phyloP scores from a whole-genome alignment of 2,888 invertebrate genomes.

The Ornithoptera alexandrae region DNA sequence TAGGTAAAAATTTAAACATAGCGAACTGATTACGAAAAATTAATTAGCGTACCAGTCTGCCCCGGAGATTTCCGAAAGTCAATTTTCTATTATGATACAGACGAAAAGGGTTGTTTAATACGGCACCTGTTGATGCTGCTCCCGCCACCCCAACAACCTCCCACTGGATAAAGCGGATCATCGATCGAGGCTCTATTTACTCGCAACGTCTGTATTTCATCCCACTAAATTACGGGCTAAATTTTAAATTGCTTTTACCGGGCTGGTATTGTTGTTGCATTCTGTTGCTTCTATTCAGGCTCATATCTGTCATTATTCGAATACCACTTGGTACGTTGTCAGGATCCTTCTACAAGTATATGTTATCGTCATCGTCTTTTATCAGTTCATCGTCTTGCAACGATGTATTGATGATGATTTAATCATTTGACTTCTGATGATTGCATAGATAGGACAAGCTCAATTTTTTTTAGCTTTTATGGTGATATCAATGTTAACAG shows the following conservation, averaged over 20 bases:
- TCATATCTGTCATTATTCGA: background rate
- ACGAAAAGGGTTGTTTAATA: conserved; percentile 22
- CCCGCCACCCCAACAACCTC: conserved; percentile 26
- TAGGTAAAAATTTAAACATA: background rate
- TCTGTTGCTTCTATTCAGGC: background rate
- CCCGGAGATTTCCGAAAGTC: conserved; percentile 1
- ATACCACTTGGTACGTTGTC: background rate
- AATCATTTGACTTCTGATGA: no score
- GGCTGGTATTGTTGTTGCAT: background rate
- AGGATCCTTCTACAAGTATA: no score
- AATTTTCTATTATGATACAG: conserved; percentile 18
- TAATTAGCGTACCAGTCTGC: background rate
- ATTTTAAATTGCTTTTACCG: conserved; percentile 16
- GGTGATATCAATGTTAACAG: no score
- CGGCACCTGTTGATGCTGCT: conserved; percentile 28
- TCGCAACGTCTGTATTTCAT: conserved; percentile 29
- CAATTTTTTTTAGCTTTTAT: no score
- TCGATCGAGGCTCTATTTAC: conserved; percentile 33
- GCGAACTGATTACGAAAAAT: background rate
- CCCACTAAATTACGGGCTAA: conserved; percentile 25
- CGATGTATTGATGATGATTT: no score
- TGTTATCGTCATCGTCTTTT: no score
- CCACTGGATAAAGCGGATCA: conserved; percentile 26
- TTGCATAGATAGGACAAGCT: no score
- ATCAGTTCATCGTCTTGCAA: no score